Conservation (phyloP, 2,888 invertebrate genomes). For the Chorisops tibialis region DNA sequence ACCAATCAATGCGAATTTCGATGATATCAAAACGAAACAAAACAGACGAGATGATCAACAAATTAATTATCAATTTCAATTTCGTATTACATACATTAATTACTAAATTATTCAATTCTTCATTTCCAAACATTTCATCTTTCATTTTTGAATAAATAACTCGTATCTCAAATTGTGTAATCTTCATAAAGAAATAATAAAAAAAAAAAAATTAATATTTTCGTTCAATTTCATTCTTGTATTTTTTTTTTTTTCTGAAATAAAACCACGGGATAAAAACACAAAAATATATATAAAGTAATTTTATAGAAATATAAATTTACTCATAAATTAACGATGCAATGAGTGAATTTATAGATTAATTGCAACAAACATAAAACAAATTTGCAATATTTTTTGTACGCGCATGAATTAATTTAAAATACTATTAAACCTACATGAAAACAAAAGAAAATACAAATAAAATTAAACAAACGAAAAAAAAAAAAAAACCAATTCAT, state of each 20-base stretch:
- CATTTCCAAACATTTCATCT: no score
- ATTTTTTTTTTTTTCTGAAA: slow-evolving; percentile 11
- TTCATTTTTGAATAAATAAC: no score
- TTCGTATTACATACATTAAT: no score
- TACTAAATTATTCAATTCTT: no score
- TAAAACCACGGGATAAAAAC: slow-evolving; percentile 2
- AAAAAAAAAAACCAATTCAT: slow-evolving; percentile 7
- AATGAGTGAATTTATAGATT: no score
- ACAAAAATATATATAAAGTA: slow-evolving; percentile 7
- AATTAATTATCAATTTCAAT: no score
- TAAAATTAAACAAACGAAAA: background rate
- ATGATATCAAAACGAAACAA: slow-evolving; percentile 11
- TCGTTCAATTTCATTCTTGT: background rate
- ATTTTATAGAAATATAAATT: slow-evolving; percentile 1
- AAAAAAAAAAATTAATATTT: no score
- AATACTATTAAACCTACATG: slow-evolving; percentile 19
- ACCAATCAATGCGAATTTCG: slow-evolving; percentile 34
- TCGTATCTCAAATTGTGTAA: no score
- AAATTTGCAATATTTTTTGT: slow-evolving; percentile 33
- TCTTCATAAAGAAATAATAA: no score
- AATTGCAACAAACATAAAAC: slow-evolving; percentile 7
- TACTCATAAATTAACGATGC: no score
- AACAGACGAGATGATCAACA: slow-evolving; percentile 1
- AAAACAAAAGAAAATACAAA: slow-evolving; percentile 2
- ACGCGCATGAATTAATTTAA: slow-evolving; percentile 21